Base-by-base conservation (phyloP, 2,797 vertebrate genomes). In the Lithobates sylvaticus region DNA sequence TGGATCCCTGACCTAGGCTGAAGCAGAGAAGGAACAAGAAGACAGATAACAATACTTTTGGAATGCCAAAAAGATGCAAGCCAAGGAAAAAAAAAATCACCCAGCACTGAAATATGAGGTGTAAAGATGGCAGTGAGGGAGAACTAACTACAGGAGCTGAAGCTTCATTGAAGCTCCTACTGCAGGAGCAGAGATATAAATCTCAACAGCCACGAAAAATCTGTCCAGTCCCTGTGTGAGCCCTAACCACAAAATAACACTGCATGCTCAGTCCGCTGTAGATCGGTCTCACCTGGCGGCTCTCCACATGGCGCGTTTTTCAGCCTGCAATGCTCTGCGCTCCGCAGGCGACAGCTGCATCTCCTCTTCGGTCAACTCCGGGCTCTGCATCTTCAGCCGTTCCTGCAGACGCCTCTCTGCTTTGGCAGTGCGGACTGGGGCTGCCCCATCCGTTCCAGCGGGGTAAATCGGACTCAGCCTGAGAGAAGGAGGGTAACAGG, bases 271-370 rank as follows among this genome's bases (percentile, higher is more conserved):
- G 54, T 6, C 21, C 4, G 54, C 18, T 21, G 21, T 18, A 61
- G 6, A 61, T 61, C 5, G 23, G 21, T 61, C 65, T 44, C 34
- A 99, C 98, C 98, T 95, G 90, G 98, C 98, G 0, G 98, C 98
- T 90, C 98, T 95, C 98, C 98, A 99, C 96, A 99, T 97, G 2
- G 98, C 98, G 5, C 98, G 94, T 90, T 99, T 99, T 93, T 99
- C 98, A 0, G 98, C 98, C 92, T 99, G 98, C 90, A 97, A 93
- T 0, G 98, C 98, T 1, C 98, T 93, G 54, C 97, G 97, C 89
- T 99, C 98, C 0, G 98, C 97, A 0, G 98, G 98, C 0, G 98
- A 99, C 78, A 99, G 94, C 81, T 98, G 97, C 88, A 95, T 96
- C 88, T 97, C 96, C 0, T 89, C 88, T 18, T 89, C 88, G 1